Percentiles rank a stretch among this genome's conserved stretches.
Evolutionary conservation across 1,140 invertebrate species (phyloP).

Genomic region (Zaprionus ghesquierei): DNA sequence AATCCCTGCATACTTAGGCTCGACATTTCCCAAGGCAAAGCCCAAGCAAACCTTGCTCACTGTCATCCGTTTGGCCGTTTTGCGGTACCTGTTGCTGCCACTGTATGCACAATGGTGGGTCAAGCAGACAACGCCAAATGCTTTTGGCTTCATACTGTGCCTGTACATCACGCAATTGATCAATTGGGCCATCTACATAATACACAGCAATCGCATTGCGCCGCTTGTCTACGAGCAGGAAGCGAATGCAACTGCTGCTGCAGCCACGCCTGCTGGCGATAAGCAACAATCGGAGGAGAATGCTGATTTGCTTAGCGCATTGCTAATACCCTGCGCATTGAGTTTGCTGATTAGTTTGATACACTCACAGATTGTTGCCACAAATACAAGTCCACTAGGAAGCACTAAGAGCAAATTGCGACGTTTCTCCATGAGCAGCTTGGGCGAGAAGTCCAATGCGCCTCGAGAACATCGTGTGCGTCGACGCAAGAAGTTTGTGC

Average conservation of each 20-base stretch:
- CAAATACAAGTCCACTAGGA: constrained; percentile 82
- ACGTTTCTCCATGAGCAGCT: constrained; percentile 63
- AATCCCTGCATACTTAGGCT: too few relatives aligned
- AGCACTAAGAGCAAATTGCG: constrained; percentile 79
- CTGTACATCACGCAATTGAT: constrained; percentile 90
- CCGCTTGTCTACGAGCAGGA: constrained; percentile 37
- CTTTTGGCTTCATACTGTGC: constrained; percentile 89
- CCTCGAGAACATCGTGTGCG: constrained; percentile 68
- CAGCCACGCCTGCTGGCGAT: constrained; percentile 1
- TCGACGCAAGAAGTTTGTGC: constrained; percentile 74
- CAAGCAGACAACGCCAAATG: constrained; percentile 90
- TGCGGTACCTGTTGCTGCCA: constrained; percentile 92
- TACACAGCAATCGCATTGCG: constrained; percentile 82
- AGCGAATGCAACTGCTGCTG: constrained; percentile 16
- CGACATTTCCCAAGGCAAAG: constrained; percentile 96
- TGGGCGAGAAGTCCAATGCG: constrained; percentile 62
- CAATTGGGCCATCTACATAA: constrained; percentile 87
- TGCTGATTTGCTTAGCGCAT: constrained; percentile 68
- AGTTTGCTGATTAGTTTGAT: constrained; percentile 92
- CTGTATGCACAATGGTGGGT: constrained; percentile 94
- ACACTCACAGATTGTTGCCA: constrained; percentile 95
- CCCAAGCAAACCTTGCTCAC: constrained; percentile 93
- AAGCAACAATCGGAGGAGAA: constrained; percentile 56
- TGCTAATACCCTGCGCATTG: constrained; percentile 90
- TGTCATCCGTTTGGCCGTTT: constrained; percentile 90